These are phyloP conservation scores for Geothlypis trichas DNA, from an alignment of 2,113 vertebrate genomes.

Conservation along the genomic window DNA sequence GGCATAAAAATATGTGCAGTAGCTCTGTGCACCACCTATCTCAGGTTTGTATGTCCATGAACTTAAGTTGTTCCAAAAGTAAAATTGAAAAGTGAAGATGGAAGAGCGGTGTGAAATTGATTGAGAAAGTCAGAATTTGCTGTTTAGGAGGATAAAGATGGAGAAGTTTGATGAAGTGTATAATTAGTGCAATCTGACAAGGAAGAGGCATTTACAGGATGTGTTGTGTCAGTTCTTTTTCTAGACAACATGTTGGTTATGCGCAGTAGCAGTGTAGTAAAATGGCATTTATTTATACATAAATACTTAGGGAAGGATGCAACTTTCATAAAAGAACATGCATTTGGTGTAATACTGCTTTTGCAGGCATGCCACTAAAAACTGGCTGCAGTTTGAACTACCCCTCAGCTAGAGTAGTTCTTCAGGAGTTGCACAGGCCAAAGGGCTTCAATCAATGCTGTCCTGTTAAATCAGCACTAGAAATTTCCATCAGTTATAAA, in stretches of 20 bases:
- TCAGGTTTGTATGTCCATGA: background rate
- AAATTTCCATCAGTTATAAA: background rate
- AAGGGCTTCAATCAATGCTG: background rate
- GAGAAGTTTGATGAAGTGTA: background rate
- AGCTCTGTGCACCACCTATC: background rate
- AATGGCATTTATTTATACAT: slow-evolving; percentile 41
- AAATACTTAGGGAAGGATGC: background rate
- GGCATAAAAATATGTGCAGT: background rate
- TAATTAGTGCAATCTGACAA: background rate
- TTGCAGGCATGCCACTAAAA: background rate
- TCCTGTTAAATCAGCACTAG: background rate
- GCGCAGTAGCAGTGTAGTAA: background rate
- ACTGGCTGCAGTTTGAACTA: slow-evolving; percentile 12
- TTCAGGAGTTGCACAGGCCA: background rate
- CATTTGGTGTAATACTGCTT: background rate
- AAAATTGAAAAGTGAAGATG: background rate
- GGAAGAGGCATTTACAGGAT: slow-evolving; percentile 12
- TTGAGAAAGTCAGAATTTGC: background rate
- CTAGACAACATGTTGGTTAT: background rate
- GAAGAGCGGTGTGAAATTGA: background rate
- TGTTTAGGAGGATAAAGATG: background rate
- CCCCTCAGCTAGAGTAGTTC: background rate
- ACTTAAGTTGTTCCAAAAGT: background rate
- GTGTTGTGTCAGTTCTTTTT: slow-evolving; percentile 42
- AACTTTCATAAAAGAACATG: slow-evolving; percentile 1